A percentile compares a stretch with the other conserved stretches of the same genome.
These are phyloP conservation scores for Gastracanthus pulcherrimus DNA, from an alignment of 2,888 invertebrate species.

Conservation along the genomic window DNA sequence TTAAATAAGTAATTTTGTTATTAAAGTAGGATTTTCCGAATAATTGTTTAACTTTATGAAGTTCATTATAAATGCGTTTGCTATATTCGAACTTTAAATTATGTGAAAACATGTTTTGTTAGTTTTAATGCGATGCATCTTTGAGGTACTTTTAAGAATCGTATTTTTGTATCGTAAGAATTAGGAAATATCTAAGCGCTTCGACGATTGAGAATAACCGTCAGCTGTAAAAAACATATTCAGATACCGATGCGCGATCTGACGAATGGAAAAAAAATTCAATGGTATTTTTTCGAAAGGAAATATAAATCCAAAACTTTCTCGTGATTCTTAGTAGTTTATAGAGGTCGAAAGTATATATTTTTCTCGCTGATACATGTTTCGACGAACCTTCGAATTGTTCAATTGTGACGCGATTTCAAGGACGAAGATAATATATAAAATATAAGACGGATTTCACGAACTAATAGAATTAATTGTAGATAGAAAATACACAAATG, in stretches of 20 bases:
- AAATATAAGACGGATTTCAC: constrained; percentile 27
- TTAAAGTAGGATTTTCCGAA: no score
- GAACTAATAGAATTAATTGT: constrained; percentile 49
- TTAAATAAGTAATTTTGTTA: no score
- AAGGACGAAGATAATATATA: constrained; percentile 24
- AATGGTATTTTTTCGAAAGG: constrained; percentile 34
- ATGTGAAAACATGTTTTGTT: neutral
- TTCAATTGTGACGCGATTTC: constrained; percentile 40
- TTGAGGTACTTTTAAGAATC: constrained; percentile 21
- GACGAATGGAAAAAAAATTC: constrained; percentile 7
- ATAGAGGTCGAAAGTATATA: constrained; percentile 41
- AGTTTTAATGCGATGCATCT: neutral
- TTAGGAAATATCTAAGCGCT: constrained; percentile 19
- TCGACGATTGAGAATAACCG: constrained; percentile 16
- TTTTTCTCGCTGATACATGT: constrained; percentile 47
- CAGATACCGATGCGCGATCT: neutral
- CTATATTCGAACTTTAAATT: no score
- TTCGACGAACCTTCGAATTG: constrained; percentile 29
- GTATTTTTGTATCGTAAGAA: constrained; percentile 39
- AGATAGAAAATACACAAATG: constrained; percentile 41
- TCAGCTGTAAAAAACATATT: neutral
- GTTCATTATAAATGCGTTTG: no score
- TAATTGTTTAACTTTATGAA: no score
- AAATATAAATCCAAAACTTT: constrained; percentile 44
- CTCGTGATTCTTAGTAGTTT: constrained; percentile 52